Conservation (phyloP, 2,113 vertebrate genomes). For the Ptyas mucosa region DNA sequence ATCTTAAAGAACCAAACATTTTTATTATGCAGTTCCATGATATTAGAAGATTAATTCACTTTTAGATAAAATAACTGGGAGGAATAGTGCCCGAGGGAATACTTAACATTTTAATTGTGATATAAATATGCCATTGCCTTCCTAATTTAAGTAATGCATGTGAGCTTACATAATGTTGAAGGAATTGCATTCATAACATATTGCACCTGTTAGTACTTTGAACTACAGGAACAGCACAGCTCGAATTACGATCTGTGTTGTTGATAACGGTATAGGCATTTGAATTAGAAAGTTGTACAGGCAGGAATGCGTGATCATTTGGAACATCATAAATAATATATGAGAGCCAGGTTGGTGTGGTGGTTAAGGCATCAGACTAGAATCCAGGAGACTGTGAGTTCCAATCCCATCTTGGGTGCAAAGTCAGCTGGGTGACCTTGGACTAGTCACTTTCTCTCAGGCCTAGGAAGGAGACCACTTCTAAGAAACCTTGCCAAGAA, state of each 20-base stretch:
- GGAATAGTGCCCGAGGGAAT: constrained; percentile 48
- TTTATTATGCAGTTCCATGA: constrained; percentile 24
- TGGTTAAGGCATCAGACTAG: background rate
- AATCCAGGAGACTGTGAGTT: background rate
- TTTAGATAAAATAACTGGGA: constrained; percentile 58
- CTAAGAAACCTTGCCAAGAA: too few relatives aligned
- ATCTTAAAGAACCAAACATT: constrained; percentile 34
- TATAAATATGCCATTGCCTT: constrained; percentile 62
- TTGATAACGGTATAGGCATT: constrained; percentile 26
- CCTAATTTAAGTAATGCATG: constrained; percentile 55
- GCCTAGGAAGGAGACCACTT: too few relatives aligned
- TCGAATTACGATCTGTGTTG: constrained; percentile 40
- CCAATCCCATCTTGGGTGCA: background rate
- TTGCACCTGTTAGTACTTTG: constrained; percentile 42
- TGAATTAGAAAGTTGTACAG: background rate
- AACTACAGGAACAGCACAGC: constrained; percentile 30
- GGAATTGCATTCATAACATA: constrained; percentile 31
- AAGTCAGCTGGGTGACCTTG: background rate
- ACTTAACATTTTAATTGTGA: constrained; percentile 67
- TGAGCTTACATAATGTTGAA: constrained; percentile 46
- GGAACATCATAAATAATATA: background rate
- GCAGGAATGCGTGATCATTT: background rate
- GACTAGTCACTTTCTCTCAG: too few relatives aligned
- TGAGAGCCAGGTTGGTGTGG: background rate
- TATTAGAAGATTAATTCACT: constrained; percentile 45